Evolutionary conservation across 1,140 invertebrate genomes (phyloP).

Genomic region (Sycophaga agraensis): DNA sequence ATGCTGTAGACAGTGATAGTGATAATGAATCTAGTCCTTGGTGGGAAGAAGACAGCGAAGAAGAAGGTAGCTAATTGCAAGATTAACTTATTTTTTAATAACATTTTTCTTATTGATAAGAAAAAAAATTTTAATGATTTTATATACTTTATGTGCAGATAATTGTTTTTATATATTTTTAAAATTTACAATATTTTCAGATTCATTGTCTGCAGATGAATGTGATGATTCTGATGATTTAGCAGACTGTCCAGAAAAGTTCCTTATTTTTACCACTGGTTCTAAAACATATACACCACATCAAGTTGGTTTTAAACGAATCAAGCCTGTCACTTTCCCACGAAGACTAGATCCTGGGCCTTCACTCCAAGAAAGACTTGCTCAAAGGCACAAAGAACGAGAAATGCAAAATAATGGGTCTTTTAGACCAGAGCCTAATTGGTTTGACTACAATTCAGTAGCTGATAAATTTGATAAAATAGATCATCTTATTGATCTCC

Average conservation of each 20-base stretch:
- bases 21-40: constrained; percentile 40
- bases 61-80: too few species aligned
- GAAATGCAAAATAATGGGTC: constrained; percentile 54
- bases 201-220: constrained; percentile 47
- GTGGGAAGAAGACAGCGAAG: constrained; percentile 42
- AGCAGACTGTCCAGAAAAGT: constrained; percentile 67
- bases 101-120: neutral
- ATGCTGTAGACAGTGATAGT: constrained; percentile 43
- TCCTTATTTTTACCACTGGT: constrained; percentile 84
- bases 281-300: constrained; percentile 85
- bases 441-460: constrained; percentile 70
- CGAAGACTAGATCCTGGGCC: constrained; percentile 69
- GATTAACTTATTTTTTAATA: neutral
- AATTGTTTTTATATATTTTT: neutral
- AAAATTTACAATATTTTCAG: constrained; percentile 32
- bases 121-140: neutral
- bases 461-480: constrained; percentile 75
- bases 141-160: neutral
- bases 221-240: constrained; percentile 59
- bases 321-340: constrained; percentile 73
- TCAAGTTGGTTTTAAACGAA: constrained; percentile 83
- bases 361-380: constrained; percentile 68
- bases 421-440: constrained; percentile 64
- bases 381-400: constrained; percentile 60
- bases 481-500: constrained; percentile 83